Conservation (phyloP, 2,888 invertebrate genomes). For the Endotricha flammealis region DNA sequence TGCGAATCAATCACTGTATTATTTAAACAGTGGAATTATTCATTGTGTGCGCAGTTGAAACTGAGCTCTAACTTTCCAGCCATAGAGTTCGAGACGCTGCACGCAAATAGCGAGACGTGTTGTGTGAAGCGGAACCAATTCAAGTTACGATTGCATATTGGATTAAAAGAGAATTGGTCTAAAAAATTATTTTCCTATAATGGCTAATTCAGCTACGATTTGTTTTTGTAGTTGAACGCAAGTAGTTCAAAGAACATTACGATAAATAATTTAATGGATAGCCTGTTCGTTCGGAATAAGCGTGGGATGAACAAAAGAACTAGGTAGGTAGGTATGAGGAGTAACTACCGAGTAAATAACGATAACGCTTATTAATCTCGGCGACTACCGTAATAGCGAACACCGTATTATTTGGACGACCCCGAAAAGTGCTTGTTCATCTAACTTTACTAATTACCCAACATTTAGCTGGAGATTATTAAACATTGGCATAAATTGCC, state of each 20-base stretch:
- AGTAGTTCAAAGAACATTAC: constrained; percentile 9
- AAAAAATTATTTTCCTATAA: constrained; percentile 10
- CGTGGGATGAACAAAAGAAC: constrained; percentile 10
- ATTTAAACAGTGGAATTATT: constrained; percentile 44
- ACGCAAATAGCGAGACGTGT: constrained; percentile 13
- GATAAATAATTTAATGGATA: constrained; percentile 9
- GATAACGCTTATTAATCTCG: constrained; percentile 3
- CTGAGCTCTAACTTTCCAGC: constrained; percentile 41
- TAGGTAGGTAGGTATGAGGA: constrained; percentile 15
- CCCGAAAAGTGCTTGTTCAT: constrained; percentile 11
- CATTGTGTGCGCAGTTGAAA: constrained; percentile 30
- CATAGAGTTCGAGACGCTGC: constrained; percentile 20
- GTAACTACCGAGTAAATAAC: constrained; percentile 5
- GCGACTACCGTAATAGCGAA: constrained; percentile 5
- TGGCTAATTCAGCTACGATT: neutral
- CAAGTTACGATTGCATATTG: constrained; percentile 24
- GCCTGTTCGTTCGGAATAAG: constrained; percentile 1
- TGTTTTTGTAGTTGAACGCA: constrained; percentile 3
- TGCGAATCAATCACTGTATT: constrained; percentile 52
- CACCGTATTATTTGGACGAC: constrained; percentile 2
- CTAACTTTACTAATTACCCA: constrained; percentile 27
- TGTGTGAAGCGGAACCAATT: constrained; percentile 42
- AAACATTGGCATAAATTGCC: constrained; percentile 28
- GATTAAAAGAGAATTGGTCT: constrained; percentile 37
- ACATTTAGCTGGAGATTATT: constrained; percentile 24